Conservation (phyloP, 2,113 vertebrate species). For the Leucoraja erinaceus region DNA sequence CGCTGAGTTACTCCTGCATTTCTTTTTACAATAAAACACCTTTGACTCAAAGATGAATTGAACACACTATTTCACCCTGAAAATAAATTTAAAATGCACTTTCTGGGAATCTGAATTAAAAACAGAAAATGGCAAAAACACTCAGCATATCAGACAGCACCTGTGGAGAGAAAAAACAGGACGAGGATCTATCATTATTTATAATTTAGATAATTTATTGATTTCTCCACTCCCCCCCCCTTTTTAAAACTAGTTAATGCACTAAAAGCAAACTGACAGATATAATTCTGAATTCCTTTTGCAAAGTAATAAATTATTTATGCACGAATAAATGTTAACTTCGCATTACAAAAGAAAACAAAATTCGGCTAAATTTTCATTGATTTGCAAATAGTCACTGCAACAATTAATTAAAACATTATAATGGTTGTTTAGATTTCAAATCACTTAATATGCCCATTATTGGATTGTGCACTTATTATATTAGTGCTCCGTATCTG, state of each 20-base stretch:
- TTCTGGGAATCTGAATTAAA: no score
- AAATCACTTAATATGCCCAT: neutral
- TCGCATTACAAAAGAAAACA: neutral
- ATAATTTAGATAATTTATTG: neutral
- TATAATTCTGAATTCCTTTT: neutral
- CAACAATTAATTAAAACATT: slow-evolving; percentile 18
- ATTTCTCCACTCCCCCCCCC: neutral
- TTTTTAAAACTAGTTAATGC: neutral
- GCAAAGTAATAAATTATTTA: neutral
- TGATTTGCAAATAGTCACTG: neutral
- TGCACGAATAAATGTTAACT: neutral
- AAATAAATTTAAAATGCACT: no score
- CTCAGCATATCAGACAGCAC: no score
- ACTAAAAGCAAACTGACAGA: neutral
- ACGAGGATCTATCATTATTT: no score
- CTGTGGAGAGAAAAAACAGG: no score
- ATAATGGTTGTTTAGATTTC: neutral
- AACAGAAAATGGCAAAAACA: no score
- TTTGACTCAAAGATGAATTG: no score
- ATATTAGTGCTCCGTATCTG: neutral
- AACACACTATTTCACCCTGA: neutral
- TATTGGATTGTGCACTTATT: slow-evolving; percentile 10
- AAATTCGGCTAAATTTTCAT: neutral
- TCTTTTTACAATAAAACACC: no score
- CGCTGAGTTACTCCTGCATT: no score